phyloP scores from a whole-genome alignment of 2,113 vertebrate species.

The Mixornis gularis region DNA sequence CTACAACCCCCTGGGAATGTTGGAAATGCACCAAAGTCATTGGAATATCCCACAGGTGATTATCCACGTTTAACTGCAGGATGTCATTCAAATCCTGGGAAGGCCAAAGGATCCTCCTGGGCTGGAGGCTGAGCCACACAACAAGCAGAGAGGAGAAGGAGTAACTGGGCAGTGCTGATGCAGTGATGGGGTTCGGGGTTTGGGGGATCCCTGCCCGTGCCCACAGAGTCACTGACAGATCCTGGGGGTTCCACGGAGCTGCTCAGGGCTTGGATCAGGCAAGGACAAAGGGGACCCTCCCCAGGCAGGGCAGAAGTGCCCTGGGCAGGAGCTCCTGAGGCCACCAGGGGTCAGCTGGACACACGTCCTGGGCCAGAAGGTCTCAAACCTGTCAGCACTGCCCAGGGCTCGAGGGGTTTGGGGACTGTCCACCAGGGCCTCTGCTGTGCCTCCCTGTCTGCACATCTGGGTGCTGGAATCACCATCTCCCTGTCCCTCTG shows the following conservation, averaged over 20 bases:
- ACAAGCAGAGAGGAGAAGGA: too few relatives aligned
- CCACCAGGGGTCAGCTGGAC: neutral
- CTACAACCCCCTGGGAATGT: neutral
- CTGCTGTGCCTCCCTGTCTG: neutral
- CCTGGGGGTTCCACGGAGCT: neutral
- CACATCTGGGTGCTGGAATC: neutral
- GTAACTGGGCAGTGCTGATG: accelerated
- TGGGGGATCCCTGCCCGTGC: neutral
- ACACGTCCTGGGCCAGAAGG: neutral
- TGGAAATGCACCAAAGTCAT: neutral
- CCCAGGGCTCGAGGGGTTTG: neutral
- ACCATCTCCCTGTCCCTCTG: neutral
- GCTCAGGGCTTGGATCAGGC: neutral
- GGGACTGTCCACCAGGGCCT: neutral
- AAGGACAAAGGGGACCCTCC: neutral
- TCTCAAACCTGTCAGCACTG: neutral
- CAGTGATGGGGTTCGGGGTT: neutral
- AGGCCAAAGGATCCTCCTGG: neutral
- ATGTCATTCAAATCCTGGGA: neutral
- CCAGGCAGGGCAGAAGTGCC: neutral
- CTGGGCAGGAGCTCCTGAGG: neutral
- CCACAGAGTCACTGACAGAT: neutral
- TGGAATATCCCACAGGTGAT: accelerated
- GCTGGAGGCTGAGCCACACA: neutral
- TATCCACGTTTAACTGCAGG: neutral